Base-by-base conservation (phyloP, 2,113 vertebrate species). In the Speoplatyrhinus poulsoni region DNA sequence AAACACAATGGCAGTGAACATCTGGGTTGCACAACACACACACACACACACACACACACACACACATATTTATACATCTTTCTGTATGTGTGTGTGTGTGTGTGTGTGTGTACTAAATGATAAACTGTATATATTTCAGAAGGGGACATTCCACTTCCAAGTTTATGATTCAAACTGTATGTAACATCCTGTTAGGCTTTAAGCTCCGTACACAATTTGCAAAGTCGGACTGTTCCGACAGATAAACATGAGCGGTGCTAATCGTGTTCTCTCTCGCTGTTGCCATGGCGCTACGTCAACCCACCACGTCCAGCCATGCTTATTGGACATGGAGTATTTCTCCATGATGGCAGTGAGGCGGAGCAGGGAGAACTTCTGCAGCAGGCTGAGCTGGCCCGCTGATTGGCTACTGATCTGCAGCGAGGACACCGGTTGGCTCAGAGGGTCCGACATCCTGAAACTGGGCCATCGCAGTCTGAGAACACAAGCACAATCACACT, bases 311-410 rank as follows among this genome's bases (percentile, higher is more conserved):
- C 97, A 99, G 76, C 96, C 96, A 12, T 98, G 96, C 74, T 97
- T 98, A 79, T 95, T 98, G 79, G 96, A 96, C 95, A 97, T 91
- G 8, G 96, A 98, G 83, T 96, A 94, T 77, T 95, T 98, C 86
- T 99, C 97, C 97, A 99, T 98, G 90, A 97, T 95, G 87, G 96
- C 96, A 0, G 97, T 99, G 76, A 99, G 95, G 41, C 95, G 95
- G 15, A 99, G 95, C 73, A 99, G 83, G 0, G 97, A 98, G 90
- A 98, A 96, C 77, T 96, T 98, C 62, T 97, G 97, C 76, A 98
- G 92, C 65, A 99, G 90, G 68, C 95, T 96, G 80, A 99, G 94
- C 65, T 99, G 96, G 60, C 93, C 91, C 4, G 96, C 95, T 15
- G 96, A 96, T 82, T 98, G 97, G 91, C 86, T 95, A 65, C 93